These are phyloP conservation scores for Ceraclea dissimilis DNA, from an alignment of 2,888 invertebrate species.

Conservation along the genomic window DNA sequence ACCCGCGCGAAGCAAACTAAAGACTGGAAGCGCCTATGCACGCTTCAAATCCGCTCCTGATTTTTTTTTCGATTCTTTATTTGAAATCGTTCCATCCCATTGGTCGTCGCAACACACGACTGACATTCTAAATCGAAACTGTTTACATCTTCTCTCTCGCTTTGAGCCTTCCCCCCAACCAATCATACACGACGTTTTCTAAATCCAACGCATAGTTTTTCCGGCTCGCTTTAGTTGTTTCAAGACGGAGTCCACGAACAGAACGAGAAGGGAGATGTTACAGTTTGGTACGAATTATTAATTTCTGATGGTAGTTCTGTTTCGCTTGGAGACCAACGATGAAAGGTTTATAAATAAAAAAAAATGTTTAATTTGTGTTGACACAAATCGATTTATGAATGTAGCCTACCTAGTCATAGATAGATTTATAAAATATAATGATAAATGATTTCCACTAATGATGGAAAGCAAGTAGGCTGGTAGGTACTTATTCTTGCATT, in stretches of 20 bases:
- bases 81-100: conserved; percentile 23
- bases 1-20: conserved; percentile 17
- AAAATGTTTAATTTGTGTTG: conserved; percentile 17
- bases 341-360: conserved; percentile 10
- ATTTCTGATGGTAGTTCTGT: conserved; percentile 14
- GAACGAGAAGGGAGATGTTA: conserved; percentile 8
- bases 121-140: conserved; percentile 14
- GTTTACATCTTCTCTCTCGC: conserved; percentile 12
- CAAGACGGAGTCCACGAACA: conserved; percentile 4
- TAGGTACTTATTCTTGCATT: not conserved
- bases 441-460: conserved; percentile 8
- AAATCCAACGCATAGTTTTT: conserved; percentile 8
- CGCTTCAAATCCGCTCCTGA: conserved; percentile 20
- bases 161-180: conserved; percentile 17
- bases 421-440: conserved; percentile 6
- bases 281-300: conserved; percentile 15
- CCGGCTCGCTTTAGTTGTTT: conserved; percentile 1
- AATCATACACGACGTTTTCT: conserved; percentile 8
- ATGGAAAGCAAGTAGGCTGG: not conserved
- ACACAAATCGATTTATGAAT: conserved; percentile 20
- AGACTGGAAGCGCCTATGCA: conserved; percentile 16
- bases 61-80: conserved; percentile 18
- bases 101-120: conserved; percentile 24
- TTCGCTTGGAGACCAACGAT: conserved; percentile 16
- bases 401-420: not conserved